phyloP scores from a whole-genome alignment of 2,113 vertebrate genomes.

The Nerophis lumbriciformis region DNA sequence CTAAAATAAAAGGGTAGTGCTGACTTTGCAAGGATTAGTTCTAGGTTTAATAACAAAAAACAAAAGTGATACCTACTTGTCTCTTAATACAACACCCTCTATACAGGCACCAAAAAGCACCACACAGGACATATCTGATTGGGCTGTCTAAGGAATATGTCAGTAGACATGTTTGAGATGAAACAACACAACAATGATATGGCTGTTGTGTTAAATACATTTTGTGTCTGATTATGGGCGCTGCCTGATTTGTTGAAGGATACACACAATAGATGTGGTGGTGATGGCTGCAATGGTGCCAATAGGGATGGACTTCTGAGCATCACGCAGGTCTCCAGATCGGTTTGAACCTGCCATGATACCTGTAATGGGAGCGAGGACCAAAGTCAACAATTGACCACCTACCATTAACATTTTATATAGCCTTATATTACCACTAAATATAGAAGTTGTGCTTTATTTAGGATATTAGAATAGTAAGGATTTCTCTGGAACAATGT shows the following conservation, averaged over 20 bases:
- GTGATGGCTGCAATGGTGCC: constrained; percentile 95
- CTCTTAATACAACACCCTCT: constrained; percentile 87
- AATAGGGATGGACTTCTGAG: constrained; percentile 95
- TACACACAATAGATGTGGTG: constrained; percentile 96
- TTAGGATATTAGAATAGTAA: no score
- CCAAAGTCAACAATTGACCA: neutral
- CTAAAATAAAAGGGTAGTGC: neutral
- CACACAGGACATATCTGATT: constrained; percentile 83
- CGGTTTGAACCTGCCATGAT: constrained; percentile 99
- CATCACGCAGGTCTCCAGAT: constrained; percentile 91
- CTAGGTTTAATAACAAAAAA: neutral
- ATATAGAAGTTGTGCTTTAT: no score
- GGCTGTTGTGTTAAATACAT: neutral
- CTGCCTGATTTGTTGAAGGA: constrained; percentile 64
- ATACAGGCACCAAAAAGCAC: constrained; percentile 94
- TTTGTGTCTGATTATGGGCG: neutral
- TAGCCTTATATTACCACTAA: no score
- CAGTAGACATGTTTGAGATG: neutral
- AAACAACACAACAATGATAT: neutral
- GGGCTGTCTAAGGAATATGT: constrained; percentile 59
- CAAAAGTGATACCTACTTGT: constrained; percentile 80
- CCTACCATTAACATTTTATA: no score
- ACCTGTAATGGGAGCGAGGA: constrained; percentile 61
- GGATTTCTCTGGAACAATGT: no score
- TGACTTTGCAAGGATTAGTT: neutral